A percentile compares a stretch with the other conserved stretches of the same genome.
phyloP scores from a whole-genome alignment of 2,888 invertebrate species.

The Hoplodrina ambigua region DNA sequence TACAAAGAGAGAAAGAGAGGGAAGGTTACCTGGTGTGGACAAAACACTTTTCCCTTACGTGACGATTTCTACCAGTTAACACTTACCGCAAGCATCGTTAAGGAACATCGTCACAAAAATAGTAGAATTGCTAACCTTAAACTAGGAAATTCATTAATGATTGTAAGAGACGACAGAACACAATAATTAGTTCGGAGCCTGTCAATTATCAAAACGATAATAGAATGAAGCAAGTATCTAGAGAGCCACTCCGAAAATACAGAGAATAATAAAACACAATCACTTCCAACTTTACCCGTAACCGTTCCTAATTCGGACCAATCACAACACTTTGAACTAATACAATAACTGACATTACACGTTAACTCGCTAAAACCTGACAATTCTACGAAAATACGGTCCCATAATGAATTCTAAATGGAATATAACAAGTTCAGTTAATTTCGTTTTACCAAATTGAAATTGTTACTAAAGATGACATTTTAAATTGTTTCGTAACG shows the following conservation, averaged over 20 bases:
- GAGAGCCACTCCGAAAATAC: neutral
- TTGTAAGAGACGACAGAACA: neutral
- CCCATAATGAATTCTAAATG: conserved; percentile 61
- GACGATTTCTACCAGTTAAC: too few relatives aligned
- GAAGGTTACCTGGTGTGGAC: too few relatives aligned
- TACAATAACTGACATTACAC: conserved; percentile 36
- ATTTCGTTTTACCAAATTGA: conserved; percentile 69
- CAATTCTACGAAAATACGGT: conserved; percentile 48
- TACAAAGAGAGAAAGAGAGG: too few relatives aligned
- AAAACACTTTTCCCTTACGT: too few relatives aligned
- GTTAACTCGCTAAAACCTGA: conserved; percentile 37
- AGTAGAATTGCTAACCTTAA: too few relatives aligned
- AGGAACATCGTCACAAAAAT: too few relatives aligned
- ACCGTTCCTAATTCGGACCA: conserved; percentile 14
- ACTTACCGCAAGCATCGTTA: too few relatives aligned
- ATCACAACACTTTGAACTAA: conserved; percentile 43
- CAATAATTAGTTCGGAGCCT: neutral
- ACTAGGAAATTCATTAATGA: neutral
- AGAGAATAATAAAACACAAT: conserved; percentile 10
- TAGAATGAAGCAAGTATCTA: neutral
- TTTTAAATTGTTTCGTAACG: conserved; percentile 67
- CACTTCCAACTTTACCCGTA: conserved; percentile 4
- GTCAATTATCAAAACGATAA: neutral
- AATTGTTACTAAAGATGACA: conserved; percentile 67
- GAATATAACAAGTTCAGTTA: conserved; percentile 52